These are phyloP conservation scores for Thereva unica DNA, from an alignment of 2,888 invertebrate species.

Conservation along the genomic window DNA sequence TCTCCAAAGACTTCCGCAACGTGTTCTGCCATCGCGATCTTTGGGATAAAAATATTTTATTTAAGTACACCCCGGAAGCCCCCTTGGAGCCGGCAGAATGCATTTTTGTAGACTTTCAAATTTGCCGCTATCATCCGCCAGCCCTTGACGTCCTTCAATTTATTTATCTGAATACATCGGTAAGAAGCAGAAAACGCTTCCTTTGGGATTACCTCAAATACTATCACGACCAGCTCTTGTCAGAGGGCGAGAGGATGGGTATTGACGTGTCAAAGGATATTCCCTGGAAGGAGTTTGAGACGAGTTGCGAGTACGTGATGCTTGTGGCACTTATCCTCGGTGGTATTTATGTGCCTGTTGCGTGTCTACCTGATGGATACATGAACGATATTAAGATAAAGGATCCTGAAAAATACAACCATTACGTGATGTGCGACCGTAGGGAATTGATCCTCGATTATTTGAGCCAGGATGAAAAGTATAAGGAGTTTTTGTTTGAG, in stretches of 20 bases:
- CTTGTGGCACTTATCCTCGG: constrained; percentile 55
- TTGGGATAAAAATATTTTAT: constrained; percentile 56
- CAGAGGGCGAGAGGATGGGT: constrained; percentile 31
- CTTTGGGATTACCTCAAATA: constrained; percentile 42
- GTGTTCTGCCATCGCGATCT: constrained; percentile 59
- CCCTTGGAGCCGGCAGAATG: constrained; percentile 46
- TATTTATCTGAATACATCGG: constrained; percentile 49
- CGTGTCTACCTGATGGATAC: constrained; percentile 53
- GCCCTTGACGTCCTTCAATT: constrained; percentile 52
- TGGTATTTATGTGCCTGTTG: constrained; percentile 50
- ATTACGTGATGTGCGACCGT: constrained; percentile 53
- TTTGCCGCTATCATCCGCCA: constrained; percentile 53
- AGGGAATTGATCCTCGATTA: constrained; percentile 45
- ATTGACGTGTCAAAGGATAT: no score
- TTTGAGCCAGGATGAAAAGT: constrained; percentile 45
- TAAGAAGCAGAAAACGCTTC: constrained; percentile 43
- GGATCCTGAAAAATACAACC: constrained; percentile 52
- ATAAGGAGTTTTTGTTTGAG: constrained; percentile 46
- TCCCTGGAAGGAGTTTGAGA: constrained; percentile 48
- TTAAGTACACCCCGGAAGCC: constrained; percentile 36
- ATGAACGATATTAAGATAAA: constrained; percentile 50
- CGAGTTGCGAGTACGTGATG: constrained; percentile 52
- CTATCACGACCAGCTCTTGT: constrained; percentile 45
- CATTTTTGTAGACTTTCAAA: constrained; percentile 55
- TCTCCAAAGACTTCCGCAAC: constrained; percentile 56